Percentiles rank a stretch among this genome's conserved stretches.
These are phyloP conservation scores for Peromyscus californicus DNA, from an alignment of 2,113 vertebrate genomes.

Conservation along the genomic window DNA sequence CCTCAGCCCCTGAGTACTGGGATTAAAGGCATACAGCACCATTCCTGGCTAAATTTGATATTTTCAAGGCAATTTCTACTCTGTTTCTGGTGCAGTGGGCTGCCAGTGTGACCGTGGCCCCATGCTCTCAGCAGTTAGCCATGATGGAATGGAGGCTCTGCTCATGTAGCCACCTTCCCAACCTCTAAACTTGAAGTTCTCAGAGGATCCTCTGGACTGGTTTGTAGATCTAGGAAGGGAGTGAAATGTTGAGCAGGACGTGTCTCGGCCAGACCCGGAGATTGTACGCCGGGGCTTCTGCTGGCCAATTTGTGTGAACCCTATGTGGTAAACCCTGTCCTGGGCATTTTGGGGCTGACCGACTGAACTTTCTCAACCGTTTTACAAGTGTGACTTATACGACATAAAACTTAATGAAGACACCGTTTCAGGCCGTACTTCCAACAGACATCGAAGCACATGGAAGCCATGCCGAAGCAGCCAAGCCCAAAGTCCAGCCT, in stretches of 20 bases:
- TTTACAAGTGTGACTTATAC: background rate
- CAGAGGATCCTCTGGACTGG: background rate
- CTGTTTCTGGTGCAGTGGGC: background rate
- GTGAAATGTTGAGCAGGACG: background rate
- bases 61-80: background rate
- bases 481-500: background rate
- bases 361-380: background rate
- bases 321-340: background rate
- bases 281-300: fast-evolving
- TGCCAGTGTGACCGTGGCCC: no score
- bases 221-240: background rate
- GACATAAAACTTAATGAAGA: background rate
- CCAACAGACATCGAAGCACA: background rate
- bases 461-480: background rate
- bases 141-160: background rate
- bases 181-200: background rate
- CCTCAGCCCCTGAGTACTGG: background rate
- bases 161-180: no score
- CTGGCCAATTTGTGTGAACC: background rate
- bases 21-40: background rate
- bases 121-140: background rate
- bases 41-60: background rate
- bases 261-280: background rate
- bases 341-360: background rate
- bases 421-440: background rate